Evolutionary conservation across 2,888 invertebrate genomes (phyloP), one percentile per base, ranked within the genome.

Genomic region (Adelphocoris suturalis): DNA sequence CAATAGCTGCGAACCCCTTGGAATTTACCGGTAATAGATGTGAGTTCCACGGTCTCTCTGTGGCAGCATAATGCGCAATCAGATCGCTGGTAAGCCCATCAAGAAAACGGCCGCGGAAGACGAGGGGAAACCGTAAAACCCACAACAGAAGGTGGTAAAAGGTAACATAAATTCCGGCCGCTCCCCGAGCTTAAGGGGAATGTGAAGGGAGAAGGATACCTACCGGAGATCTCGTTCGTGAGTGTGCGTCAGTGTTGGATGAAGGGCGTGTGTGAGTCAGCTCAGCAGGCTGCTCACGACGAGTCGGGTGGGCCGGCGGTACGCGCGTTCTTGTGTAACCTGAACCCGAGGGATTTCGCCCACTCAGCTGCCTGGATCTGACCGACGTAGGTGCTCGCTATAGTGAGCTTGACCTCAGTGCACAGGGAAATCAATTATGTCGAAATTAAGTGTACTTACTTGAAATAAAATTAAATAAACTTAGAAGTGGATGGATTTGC

Each of bases 261-360:
- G 57, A 57, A 57, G 57, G 57, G 57, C 57, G 57, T 57, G 37
- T 37, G 57, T 57, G 57, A 57, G 57, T 57, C 57, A 57, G n/a
- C n/a, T 57, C 57, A 57, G 57, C n/a, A n/a, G n/a, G 57, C 57
- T n/a, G n/a, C 57, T 57, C 57, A 57, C 57, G 57, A 37, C 37
- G 37, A 57, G 57, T n/a, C 37, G 3, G 37, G 37, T 37, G 37
- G 37, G 37, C 37, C 37, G 37, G 37, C 37, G 37, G 37, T 57
- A 57, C 57, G 57, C 57, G n/a, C 16, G 19, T 57, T 57, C 57
- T 57, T 57, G 57, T n/a, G 19, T 57, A 57, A 57, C 57, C 57
- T n/a, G 57, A 57, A 57, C 57, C n/a, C 37, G 37, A 7, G 37
- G 37, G 37, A 37, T 37, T 37, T 37, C 57, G 57, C 57, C 57